These are phyloP conservation scores for Pegoplata infirma DNA, from an alignment of 2,888 invertebrate species.

Conservation along the genomic window DNA sequence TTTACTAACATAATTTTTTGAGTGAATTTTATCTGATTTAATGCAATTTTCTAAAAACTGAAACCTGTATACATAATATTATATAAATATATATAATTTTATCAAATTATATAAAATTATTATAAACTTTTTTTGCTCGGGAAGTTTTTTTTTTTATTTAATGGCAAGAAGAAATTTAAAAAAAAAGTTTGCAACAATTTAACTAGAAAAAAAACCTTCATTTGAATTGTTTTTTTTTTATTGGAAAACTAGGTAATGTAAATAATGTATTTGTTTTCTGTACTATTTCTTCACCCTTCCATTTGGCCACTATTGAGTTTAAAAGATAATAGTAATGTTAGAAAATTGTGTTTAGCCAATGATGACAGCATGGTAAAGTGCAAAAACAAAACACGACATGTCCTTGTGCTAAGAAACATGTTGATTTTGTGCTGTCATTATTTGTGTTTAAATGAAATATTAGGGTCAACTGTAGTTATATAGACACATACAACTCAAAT, in stretches of 20 bases:
- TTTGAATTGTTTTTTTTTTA: too few relatives aligned
- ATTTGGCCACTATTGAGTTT: not conserved
- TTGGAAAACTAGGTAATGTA: slow-evolving; percentile 10
- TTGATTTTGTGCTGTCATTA: slow-evolving; percentile 25
- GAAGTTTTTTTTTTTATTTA: too few relatives aligned
- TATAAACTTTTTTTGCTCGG: too few relatives aligned
- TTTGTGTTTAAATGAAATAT: slow-evolving; percentile 29
- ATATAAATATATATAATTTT: too few relatives aligned
- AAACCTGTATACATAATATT: too few relatives aligned
- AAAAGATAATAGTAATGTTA: slow-evolving; percentile 15
- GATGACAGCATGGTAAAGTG: slow-evolving; percentile 18
- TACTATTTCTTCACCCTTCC: not conserved
- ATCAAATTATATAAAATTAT: too few relatives aligned
- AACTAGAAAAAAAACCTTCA: too few relatives aligned
- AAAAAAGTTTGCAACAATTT: too few relatives aligned
- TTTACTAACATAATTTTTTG: too few relatives aligned
- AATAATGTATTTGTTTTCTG: not conserved
- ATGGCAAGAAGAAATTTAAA: too few relatives aligned
- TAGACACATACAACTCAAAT: not conserved
- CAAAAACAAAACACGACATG: slow-evolving; percentile 34
- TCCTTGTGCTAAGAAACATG: slow-evolving; percentile 43
- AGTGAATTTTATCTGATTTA: too few relatives aligned
- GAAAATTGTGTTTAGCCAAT: slow-evolving; percentile 24
- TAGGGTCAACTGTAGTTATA: slow-evolving; percentile 19
- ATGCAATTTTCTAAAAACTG: too few relatives aligned